Conservation (phyloP, 2,797 vertebrate species). For the Thaleichthys pacificus region DNA sequence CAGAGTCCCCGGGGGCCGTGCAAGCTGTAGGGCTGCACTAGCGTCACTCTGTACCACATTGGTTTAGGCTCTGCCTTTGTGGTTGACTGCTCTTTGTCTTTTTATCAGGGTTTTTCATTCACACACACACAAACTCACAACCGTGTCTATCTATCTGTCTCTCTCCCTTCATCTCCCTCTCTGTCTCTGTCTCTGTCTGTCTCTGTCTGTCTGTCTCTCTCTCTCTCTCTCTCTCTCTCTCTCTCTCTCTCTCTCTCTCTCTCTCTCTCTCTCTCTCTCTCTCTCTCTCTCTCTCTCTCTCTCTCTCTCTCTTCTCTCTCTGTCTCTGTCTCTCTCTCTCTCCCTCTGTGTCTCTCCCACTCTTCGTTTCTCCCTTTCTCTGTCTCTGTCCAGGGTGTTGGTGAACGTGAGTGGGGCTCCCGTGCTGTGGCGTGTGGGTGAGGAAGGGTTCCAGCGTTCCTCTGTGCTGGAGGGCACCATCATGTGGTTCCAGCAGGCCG, state of each 20-base stretch:
- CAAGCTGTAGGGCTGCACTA: background rate
- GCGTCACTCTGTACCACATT: background rate
- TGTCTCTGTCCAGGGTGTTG: conserved; percentile 62
- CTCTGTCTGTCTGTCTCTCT: background rate
- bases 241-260: background rate
- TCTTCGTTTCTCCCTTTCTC: background rate
- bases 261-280: background rate
- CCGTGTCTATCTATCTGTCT: background rate
- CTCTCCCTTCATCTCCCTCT: background rate
- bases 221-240: conserved; percentile 6
- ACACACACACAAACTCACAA: background rate
- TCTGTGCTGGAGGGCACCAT: conserved; percentile 88
- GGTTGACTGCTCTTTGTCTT: background rate
- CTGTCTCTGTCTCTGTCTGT: background rate
- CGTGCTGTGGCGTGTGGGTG: conserved; percentile 88
- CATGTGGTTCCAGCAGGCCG: conserved; percentile 84
- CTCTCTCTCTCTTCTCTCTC: background rate
- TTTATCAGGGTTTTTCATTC: no score
- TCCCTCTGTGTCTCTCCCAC: background rate
- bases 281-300: no score
- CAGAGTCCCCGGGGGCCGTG: conserved; percentile 10
- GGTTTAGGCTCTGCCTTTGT: background rate
- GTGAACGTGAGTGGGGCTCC: conserved; percentile 83
- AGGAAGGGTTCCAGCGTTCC: conserved; percentile 86
- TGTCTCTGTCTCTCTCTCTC: conserved; percentile 7